These are phyloP conservation scores for Diabrotica undecimpunctata DNA, from an alignment of 1,140 invertebrate species.

Conservation along the genomic window DNA sequence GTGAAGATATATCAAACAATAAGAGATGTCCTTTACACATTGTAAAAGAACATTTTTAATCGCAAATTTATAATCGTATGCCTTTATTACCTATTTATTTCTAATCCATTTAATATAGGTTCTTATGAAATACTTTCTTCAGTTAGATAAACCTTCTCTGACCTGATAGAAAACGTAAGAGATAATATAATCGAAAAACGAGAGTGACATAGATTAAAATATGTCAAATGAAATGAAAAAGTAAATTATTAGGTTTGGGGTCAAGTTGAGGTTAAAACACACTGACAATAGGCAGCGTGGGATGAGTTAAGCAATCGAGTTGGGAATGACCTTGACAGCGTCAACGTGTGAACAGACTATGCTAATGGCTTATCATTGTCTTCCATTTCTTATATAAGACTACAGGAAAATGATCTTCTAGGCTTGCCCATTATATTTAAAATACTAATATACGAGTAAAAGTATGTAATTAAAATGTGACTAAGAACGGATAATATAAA, in stretches of 20 bases:
- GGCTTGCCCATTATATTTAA: conserved; percentile 21
- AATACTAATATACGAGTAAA: conserved; percentile 9
- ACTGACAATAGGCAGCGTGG: conserved; percentile 31
- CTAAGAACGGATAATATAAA: conserved; percentile 6
- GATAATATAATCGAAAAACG: background rate
- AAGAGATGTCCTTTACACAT: too few species aligned
- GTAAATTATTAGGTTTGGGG: conserved; percentile 25
- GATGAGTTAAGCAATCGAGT: conserved; percentile 32
- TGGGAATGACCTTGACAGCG: conserved; percentile 36
- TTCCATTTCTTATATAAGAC: conserved; percentile 22
- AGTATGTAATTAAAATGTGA: conserved; percentile 18
- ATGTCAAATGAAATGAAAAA: conserved; percentile 7
- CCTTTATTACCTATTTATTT: too few species aligned
- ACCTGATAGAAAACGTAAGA: too few species aligned
- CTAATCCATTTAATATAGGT: too few species aligned
- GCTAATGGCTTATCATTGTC: conserved; percentile 33
- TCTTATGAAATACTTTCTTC: too few species aligned
- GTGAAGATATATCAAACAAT: too few species aligned
- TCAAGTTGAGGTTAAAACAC: conserved; percentile 33
- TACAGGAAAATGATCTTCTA: conserved; percentile 12
- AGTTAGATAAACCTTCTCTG: too few species aligned
- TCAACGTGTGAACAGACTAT: conserved; percentile 36
- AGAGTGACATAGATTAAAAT: background rate
- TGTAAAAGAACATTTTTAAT: too few species aligned
- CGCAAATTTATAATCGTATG: too few species aligned